Conservation (phyloP, 2,888 invertebrate genomes). For the Aphodius sticticus region DNA sequence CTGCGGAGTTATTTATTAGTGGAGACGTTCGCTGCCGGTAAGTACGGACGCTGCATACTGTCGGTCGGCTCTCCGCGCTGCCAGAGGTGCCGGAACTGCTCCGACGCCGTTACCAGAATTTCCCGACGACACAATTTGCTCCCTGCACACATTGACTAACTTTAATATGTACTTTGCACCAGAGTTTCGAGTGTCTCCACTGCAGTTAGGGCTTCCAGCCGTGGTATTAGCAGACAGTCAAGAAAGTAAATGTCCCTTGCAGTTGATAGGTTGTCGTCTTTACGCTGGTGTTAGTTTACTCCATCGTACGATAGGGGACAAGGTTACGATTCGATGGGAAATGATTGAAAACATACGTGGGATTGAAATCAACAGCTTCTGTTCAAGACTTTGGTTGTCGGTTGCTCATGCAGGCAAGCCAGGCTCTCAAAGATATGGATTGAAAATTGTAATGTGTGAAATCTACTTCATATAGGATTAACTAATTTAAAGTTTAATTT, state of each 20-base stretch:
- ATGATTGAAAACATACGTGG: too few relatives aligned
- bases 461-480: too few relatives aligned
- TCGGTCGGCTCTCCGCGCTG: not conserved
- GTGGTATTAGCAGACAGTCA: not conserved
- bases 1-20: conserved; percentile 34
- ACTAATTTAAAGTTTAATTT: too few relatives aligned
- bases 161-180: conserved; percentile 4
- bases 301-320: not conserved
- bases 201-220: not conserved
- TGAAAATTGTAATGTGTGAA: too few relatives aligned
- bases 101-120: not conserved
- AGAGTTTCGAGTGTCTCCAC: conserved; percentile 4
- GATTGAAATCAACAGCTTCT: too few relatives aligned
- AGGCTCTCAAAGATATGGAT: too few relatives aligned
- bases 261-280: not conserved
- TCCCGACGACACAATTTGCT: conserved; percentile 4
- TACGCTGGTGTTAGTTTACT: not conserved
- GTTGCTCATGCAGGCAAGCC: too few relatives aligned
- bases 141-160: not conserved
- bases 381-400: too few relatives aligned
- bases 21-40: conserved; percentile 12
- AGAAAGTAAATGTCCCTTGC: not conserved
- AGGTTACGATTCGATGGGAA: too few relatives aligned
- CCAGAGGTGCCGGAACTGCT: not conserved
- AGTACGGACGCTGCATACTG: not conserved